These are phyloP conservation scores for Microplitis mediator DNA, from an alignment of 1,140 invertebrate species.

Conservation along the genomic window DNA sequence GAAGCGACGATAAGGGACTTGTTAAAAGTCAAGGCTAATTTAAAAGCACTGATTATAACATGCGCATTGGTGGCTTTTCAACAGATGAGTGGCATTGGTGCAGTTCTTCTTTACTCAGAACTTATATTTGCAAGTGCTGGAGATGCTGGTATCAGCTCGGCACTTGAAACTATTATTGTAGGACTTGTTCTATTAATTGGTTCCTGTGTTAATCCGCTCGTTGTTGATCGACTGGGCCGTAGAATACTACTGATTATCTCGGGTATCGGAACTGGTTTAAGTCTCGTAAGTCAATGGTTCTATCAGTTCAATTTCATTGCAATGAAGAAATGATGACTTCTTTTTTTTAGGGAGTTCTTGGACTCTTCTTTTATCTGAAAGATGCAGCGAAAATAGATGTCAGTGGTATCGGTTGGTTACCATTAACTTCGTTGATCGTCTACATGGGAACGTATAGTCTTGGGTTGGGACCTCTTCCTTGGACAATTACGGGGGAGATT, in stretches of 20 bases:
- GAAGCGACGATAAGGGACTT: conserved; percentile 66
- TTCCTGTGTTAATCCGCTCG: conserved; percentile 70
- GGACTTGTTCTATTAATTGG: conserved; percentile 75
- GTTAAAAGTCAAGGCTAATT: conserved; percentile 64
- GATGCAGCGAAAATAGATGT: conserved; percentile 55
- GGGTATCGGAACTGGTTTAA: conserved; percentile 67
- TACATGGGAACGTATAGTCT: conserved; percentile 74
- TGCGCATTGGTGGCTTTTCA: conserved; percentile 76
- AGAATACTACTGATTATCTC: conserved; percentile 75
- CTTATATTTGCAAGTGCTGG: conserved; percentile 72
- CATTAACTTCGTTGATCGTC: conserved; percentile 69
- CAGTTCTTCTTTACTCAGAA: conserved; percentile 81
- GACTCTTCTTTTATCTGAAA: conserved; percentile 68
- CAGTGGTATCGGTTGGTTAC: conserved; percentile 66
- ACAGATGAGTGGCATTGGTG: conserved; percentile 82
- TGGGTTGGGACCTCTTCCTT: conserved; percentile 83
- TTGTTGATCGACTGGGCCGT: conserved; percentile 79
- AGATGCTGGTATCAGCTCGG: conserved; percentile 61
- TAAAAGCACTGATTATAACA: conserved; percentile 73
- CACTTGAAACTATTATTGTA: conserved; percentile 78
- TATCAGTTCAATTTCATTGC: neutral
- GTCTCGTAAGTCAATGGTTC: conserved; percentile 45
- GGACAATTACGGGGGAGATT: conserved; percentile 85
- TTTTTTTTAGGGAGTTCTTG: conserved; percentile 62
- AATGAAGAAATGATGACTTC: too few relatives aligned